phyloP scores from a whole-genome alignment of 2,797 vertebrate genomes.

The Adelosebastes latens region DNA sequence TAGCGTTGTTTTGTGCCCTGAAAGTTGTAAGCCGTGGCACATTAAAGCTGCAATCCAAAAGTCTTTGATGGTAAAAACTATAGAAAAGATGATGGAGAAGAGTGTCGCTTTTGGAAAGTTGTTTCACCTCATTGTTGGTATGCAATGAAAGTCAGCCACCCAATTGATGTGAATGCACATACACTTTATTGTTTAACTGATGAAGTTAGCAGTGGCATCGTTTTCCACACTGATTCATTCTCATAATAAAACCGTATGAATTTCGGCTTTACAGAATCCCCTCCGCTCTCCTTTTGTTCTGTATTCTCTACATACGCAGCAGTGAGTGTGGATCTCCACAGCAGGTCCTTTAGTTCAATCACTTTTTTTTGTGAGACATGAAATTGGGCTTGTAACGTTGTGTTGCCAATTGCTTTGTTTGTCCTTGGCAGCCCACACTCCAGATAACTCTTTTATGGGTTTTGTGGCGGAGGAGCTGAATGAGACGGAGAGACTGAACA shows the following conservation, averaged over 20 bases:
- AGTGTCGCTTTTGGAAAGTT: background rate
- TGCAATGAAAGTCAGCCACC: background rate
- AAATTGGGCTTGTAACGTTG: constrained; percentile 30
- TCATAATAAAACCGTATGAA: background rate
- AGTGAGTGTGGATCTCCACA: background rate
- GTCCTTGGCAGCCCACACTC: constrained; percentile 91
- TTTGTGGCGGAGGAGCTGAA: constrained; percentile 97
- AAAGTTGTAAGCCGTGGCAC: constrained; percentile 6
- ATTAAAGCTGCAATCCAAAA: background rate
- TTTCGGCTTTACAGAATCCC: background rate
- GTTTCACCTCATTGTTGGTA: background rate
- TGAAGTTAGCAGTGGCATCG: background rate
- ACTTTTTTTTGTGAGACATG: background rate
- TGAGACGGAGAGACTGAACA: constrained; percentile 86
- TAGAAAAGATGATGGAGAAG: background rate
- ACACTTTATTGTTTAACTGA: background rate
- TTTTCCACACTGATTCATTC: background rate
- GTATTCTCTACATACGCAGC: background rate
- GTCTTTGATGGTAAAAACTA: background rate
- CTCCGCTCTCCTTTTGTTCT: background rate
- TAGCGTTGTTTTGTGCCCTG: constrained; percentile 3
- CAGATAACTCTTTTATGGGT: constrained; percentile 99
- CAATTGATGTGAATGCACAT: background rate
- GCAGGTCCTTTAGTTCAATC: constrained; percentile 15
- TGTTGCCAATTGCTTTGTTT: constrained; percentile 47